A percentile compares a stretch with the other conserved stretches of the same genome.
Conservation (phyloP, 2,113 vertebrate genomes). For the Antechinus flavipes region DNA sequence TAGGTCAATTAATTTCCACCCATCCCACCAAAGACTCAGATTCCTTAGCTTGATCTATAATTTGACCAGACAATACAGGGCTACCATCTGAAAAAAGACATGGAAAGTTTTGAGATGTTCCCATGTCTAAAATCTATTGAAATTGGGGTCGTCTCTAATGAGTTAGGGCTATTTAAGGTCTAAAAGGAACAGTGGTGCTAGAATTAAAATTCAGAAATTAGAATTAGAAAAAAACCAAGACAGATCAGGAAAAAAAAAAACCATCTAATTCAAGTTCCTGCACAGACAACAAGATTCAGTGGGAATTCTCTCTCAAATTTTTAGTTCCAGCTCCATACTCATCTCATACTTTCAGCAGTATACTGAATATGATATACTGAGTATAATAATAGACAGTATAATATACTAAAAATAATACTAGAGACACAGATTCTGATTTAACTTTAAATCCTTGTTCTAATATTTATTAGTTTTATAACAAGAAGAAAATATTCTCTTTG, state of each 20-base stretch:
- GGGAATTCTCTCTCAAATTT: neutral
- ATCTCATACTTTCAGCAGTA: neutral
- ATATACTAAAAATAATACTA: neutral
- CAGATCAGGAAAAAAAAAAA: neutral
- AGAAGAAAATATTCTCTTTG: neutral
- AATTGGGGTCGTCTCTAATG: neutral
- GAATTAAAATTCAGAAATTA: neutral
- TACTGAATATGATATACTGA: neutral
- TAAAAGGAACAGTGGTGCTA: neutral
- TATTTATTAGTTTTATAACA: neutral
- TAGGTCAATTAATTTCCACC: neutral
- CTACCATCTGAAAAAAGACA: neutral
- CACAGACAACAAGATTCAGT: neutral
- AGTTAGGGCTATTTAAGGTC: neutral
- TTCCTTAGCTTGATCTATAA: neutral
- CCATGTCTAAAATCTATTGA: neutral
- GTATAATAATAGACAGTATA: neutral
- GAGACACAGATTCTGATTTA: neutral
- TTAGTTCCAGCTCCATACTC: neutral
- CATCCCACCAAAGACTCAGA: neutral
- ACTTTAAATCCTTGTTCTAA: neutral
- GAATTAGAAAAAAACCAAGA: neutral
- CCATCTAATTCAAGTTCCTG: neutral
- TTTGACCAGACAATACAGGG: neutral
- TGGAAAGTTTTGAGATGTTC: neutral